Evolutionary conservation across 37 sponge, comb jelly and placozoan genomes (phyloP).

Genomic region (Eunapius fragilis): DNA sequence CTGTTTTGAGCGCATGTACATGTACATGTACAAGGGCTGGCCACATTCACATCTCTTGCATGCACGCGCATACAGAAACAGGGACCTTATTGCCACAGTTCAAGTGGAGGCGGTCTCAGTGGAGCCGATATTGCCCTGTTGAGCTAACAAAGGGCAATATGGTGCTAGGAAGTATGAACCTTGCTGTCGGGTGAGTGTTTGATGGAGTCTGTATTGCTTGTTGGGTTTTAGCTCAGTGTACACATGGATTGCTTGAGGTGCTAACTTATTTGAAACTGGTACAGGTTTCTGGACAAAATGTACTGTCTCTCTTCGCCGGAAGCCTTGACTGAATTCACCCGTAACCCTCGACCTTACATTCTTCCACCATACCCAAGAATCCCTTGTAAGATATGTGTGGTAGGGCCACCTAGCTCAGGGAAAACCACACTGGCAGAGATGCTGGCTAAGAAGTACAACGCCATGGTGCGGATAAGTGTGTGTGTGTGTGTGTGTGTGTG

Average conservation of each 20-base stretch:
- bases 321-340: constrained; percentile 75
- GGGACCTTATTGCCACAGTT: constrained; percentile 67
- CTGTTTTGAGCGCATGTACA: neutral
- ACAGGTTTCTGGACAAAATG: constrained; percentile 92
- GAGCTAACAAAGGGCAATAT: constrained; percentile 84
- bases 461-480: constrained; percentile 50
- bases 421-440: constrained; percentile 69
- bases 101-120: constrained; percentile 86
- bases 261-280: neutral
- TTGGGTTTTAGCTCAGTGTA: neutral
- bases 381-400: constrained; percentile 90
- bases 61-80: constrained; percentile 15
- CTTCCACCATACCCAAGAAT: constrained; percentile 88
- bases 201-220: neutral
- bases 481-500: neutral
- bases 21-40: too few species aligned
- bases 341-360: constrained; percentile 78
- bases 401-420: constrained; percentile 92
- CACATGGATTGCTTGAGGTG: neutral
- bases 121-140: constrained; percentile 93
- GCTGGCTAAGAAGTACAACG: constrained; percentile 84
- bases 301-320: constrained; percentile 91
- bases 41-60: neutral
- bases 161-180: constrained; percentile 77
- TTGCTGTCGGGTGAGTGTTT: constrained; percentile 75